Evolutionary conservation across 2,797 vertebrate genomes (phyloP).

Genomic region (Anguilla obscura): DNA sequence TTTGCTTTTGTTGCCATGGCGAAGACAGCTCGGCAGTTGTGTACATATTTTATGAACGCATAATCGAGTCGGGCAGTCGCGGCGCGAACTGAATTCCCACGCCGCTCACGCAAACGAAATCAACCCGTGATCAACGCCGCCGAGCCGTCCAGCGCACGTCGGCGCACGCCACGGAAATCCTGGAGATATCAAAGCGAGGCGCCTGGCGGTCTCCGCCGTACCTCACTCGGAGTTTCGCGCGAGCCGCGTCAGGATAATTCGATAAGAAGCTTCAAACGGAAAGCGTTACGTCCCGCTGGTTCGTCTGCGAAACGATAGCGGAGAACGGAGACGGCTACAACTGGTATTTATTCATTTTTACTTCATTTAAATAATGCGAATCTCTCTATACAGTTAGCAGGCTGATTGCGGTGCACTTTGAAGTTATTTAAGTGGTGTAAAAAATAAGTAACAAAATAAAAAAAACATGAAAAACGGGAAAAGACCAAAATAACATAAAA

Average conservation of each 20-base stretch:
- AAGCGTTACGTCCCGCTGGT: not conserved
- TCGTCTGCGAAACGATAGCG: not conserved
- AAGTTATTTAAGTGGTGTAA: not conserved
- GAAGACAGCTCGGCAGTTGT: conserved; percentile 38
- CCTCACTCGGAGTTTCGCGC: conserved; percentile 38
- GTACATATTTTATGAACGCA: conserved; percentile 45
- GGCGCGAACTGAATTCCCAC: conserved; percentile 47
- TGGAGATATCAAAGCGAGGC: conserved; percentile 41
- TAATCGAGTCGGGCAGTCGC: conserved; percentile 37
- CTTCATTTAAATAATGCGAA: not conserved
- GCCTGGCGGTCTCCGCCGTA: conserved; percentile 41
- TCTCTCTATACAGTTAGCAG: not conserved
- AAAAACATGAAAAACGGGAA: not conserved
- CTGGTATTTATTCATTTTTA: not conserved
- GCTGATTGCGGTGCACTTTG: not conserved
- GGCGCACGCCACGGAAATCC: conserved; percentile 43
- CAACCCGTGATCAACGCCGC: conserved; percentile 58
- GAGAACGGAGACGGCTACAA: not conserved
- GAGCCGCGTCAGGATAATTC: conserved; percentile 52
- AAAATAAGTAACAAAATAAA: not conserved
- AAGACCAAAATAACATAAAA: too few species aligned
- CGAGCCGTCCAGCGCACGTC: conserved; percentile 48
- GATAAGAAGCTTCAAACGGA: conserved; percentile 39
- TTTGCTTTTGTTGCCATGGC: conserved; percentile 39
- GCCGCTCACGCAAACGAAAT: conserved; percentile 68